Evolutionary conservation across 23 tunicate genomes (phyloP).

Genomic region (Corella eumyota): DNA sequence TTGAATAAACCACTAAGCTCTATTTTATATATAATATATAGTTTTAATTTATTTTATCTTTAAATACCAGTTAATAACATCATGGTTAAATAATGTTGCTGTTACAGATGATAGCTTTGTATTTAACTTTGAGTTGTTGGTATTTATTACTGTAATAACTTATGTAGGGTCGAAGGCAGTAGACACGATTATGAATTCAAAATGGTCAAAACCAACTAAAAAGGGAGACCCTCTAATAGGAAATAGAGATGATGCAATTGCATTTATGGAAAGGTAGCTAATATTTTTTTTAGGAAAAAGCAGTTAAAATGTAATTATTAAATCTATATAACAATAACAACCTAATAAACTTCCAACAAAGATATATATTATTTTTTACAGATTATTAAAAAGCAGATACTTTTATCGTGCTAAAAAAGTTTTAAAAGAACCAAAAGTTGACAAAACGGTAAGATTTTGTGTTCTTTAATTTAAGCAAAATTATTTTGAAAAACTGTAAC

Average conservation of each 20-base stretch:
- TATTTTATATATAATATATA: too few species aligned
- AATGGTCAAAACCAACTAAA: slow-evolving; percentile 39
- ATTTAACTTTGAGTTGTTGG: neutral
- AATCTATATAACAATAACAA: too few species aligned
- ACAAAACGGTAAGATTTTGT: too few species aligned
- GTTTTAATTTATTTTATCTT: too few species aligned
- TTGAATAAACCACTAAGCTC: too few species aligned
- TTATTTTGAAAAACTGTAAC: too few species aligned
- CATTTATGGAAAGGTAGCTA: slow-evolving; percentile 52
- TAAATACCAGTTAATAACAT: too few species aligned
- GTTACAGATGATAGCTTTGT: neutral
- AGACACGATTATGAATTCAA: slow-evolving; percentile 73
- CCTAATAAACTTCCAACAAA: too few species aligned
- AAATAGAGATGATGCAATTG: slow-evolving; percentile 43
- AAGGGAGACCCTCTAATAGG: slow-evolving; percentile 25
- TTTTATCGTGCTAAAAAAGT: slow-evolving; percentile 45
- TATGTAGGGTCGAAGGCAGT: slow-evolving; percentile 76
- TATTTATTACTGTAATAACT: neutral
- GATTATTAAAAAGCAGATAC: slow-evolving; percentile 20
- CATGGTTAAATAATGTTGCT: too few species aligned
- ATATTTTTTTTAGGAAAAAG: too few species aligned
- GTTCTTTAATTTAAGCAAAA: slow-evolving; percentile 1
- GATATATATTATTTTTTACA: neutral
- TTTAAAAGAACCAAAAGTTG: slow-evolving; percentile 23
- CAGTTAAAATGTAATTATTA: too few species aligned